phyloP scores from a whole-genome alignment of 2,113 vertebrate genomes.

The Malurus elegans region DNA sequence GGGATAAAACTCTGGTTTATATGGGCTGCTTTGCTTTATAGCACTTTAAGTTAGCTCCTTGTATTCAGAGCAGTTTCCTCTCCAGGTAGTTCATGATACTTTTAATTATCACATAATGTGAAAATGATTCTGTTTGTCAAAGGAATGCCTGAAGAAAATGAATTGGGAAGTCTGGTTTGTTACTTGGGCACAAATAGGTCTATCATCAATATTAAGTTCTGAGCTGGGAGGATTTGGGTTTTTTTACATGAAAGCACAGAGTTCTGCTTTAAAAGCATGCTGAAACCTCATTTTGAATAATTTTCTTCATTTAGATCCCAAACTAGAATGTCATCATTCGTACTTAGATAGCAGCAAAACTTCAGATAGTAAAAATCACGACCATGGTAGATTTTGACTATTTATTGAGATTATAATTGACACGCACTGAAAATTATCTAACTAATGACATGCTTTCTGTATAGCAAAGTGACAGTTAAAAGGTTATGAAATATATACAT shows the following conservation, averaged over 20 bases:
- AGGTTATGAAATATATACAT: background rate
- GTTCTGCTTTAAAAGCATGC: background rate
- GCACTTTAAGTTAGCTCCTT: background rate
- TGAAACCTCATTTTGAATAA: background rate
- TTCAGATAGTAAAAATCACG: background rate
- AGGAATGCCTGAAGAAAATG: background rate
- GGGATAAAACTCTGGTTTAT: background rate
- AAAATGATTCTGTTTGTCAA: background rate
- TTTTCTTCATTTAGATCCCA: background rate
- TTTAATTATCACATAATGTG: background rate
- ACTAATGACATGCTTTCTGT: background rate
- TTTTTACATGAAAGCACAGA: background rate
- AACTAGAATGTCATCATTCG: background rate
- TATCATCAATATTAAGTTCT: rapidly evolving
- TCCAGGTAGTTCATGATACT: background rate
- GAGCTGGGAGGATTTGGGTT: background rate
- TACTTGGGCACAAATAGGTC: background rate
- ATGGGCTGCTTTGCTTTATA: background rate
- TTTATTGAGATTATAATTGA: background rate
- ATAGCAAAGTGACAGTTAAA: background rate
- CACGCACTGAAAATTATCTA: background rate
- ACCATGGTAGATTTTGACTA: background rate
- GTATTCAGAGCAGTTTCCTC: background rate
- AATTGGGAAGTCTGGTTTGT: background rate
- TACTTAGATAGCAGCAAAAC: background rate